These are phyloP conservation scores for Ptilorrhoa leucosticta DNA, from an alignment of 2,113 vertebrate genomes.

Conservation along the genomic window DNA sequence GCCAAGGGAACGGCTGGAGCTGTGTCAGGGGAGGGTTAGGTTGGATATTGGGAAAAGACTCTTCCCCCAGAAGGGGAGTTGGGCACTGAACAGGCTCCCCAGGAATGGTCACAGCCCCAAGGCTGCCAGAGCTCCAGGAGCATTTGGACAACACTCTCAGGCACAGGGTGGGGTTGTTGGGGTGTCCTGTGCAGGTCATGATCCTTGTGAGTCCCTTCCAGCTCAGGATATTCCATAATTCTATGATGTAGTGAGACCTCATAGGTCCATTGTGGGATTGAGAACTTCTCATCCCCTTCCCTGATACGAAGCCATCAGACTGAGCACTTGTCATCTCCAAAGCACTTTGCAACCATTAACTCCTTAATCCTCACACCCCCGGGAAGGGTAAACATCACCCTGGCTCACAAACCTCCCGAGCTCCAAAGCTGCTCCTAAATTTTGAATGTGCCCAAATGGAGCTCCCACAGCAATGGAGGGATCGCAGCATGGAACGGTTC, in stretches of 20 bases:
- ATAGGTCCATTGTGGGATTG: too few species aligned
- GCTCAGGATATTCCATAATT: neutral
- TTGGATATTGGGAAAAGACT: neutral
- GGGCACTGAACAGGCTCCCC: neutral
- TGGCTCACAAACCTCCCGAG: neutral
- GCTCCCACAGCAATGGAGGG: neutral
- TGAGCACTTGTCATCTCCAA: neutral
- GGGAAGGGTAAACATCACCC: neutral
- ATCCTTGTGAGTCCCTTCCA: neutral
- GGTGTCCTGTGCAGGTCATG: neutral
- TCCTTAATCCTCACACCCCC: neutral
- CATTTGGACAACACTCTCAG: neutral
- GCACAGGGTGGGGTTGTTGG: neutral
- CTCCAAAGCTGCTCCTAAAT: neutral
- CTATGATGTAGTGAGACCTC: neutral
- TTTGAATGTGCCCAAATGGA: neutral
- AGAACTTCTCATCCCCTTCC: neutral
- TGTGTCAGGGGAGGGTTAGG: neutral
- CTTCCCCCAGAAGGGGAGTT: neutral
- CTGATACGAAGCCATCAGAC: neutral
- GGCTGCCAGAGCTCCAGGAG: neutral
- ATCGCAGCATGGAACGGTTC: accelerated
- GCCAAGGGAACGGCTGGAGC: neutral
- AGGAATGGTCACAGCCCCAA: neutral
- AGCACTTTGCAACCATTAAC: neutral